phyloP scores from a whole-genome alignment of 2,888 invertebrate species.

The Lithophane ornitopus region DNA sequence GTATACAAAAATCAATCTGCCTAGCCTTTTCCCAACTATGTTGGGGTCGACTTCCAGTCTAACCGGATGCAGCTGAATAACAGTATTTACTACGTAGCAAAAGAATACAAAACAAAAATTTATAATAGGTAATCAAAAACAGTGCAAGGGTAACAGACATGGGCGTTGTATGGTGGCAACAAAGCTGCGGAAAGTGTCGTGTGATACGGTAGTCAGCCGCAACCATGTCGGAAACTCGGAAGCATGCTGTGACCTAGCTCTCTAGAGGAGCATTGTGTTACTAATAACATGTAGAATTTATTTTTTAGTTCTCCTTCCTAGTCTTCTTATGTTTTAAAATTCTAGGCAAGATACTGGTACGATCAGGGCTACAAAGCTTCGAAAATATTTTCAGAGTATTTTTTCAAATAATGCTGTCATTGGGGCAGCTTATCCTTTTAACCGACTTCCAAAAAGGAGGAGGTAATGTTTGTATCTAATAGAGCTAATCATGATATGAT shows the following conservation, averaged over 20 bases:
- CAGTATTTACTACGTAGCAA: no score
- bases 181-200: constrained; percentile 31
- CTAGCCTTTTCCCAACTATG: no score
- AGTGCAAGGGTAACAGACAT: neutral
- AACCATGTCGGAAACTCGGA: constrained; percentile 17
- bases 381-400: neutral
- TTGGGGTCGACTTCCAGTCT: no score
- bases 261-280: constrained; percentile 21
- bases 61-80: no score
- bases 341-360: neutral
- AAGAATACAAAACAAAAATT: neutral
- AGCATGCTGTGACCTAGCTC: constrained; percentile 34
- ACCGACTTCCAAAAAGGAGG: no score
- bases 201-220: constrained; percentile 16
- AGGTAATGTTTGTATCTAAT: neutral
- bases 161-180: constrained; percentile 2
- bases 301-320: neutral
- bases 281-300: constrained; percentile 12
- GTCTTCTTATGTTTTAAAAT: neutral
- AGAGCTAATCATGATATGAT: neutral
- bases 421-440: neutral
- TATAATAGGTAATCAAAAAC: neutral
- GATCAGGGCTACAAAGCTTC: neutral
- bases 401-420: neutral
- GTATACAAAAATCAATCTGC: no score